Evolutionary conservation across 2,888 invertebrate species (phyloP), one percentile per base, ranked within the genome.

Genomic region (Amitus sp.): DNA sequence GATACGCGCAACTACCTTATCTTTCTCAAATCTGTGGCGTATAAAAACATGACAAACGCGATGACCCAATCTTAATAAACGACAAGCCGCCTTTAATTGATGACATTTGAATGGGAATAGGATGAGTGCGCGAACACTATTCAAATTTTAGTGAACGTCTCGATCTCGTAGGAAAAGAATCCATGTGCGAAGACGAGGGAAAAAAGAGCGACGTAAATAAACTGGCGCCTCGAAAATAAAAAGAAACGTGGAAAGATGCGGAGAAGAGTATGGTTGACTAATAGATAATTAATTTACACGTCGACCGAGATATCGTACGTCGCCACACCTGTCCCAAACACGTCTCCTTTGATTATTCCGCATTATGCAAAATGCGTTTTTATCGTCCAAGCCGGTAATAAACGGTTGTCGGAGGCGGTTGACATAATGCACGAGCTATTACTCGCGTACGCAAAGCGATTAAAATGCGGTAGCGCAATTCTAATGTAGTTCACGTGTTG

Each of bases 231-330:
- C 13, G 4, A 2, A 9, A 34, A 34, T 4, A 34, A 34, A 34
- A 34, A 34, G 34, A 34, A 23, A 7, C 23, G 23, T 6, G 9
- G 28, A 28, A 9, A 28, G 28, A 28, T 6, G 9, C 6, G 9
- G 28, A 28, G 28, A 6, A 28, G 6, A 50, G 52, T 53, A 62
- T 54, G 59, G 57, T 58, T 53, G 57, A 65, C 72, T 73, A 76
- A 78, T 77, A 77, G 79, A 78, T 79, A 77, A 79, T 78, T 79
- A 79, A 78, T 79, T 79, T 76, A 73, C 79, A 76, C 74, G 72
- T 78, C 71, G 69, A 59, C 62, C 52, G 53, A 61, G 53, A 55
- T 53, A 60, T 50, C 59, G 56, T 45, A 46, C 58, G 60, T 54
- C 59, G 47, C 65, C 70, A 73, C 79, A 78, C 78, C 79, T 79